Evolutionary conservation across 2,888 invertebrate genomes (phyloP), one percentile per base, ranked within the genome.

Genomic region (Thera britannica): DNA sequence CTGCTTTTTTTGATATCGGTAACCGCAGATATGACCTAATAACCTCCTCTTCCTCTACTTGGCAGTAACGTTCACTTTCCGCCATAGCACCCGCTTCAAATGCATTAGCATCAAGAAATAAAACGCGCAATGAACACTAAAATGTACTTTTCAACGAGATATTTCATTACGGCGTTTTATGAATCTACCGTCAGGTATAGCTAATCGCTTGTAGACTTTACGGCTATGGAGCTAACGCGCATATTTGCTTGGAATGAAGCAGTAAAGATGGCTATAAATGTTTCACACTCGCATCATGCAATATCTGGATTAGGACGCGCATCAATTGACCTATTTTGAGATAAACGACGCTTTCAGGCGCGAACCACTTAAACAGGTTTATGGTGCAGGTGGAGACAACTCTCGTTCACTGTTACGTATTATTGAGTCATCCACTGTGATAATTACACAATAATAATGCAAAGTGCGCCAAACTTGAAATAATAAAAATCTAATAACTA

Each of bases 111-210:
- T 56, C 59, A 54, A 34, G 38, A 48, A 63, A 56, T 44, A 34
- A 41, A 68, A 61, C 65, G 63, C 65, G 68, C 67, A 71, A 69
- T 68, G 62, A 65, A 63, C 73, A 69, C 62, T 65, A 35, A 68
- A 62, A 57, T 54, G 52, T 62, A 67, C 62, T 58, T 68, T 62
- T 59, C 64, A 70, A 70, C 62, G 65, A 58, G 66, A 66, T 62
- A 51, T 66, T 69, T 67, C 69, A 70, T 67, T 71, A 61, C 68
- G 59, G 58, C 46, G 61, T 69, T 46, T 72, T 70, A 70, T 73
- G 69, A 67, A 72, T 73, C 70, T 66, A 66, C 48, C 54, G 58
- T 64, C 67, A 75, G 70, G 67, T 72, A 71, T 54, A 49, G 56
- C 36, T 56, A 70, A 64, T 64, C 46, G 59, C 59, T 71, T 65